Percentiles rank a stretch among this genome's conserved stretches.
These are phyloP conservation scores for Halcyon senegalensis DNA, from an alignment of 2,113 vertebrate genomes.

Conservation along the genomic window DNA sequence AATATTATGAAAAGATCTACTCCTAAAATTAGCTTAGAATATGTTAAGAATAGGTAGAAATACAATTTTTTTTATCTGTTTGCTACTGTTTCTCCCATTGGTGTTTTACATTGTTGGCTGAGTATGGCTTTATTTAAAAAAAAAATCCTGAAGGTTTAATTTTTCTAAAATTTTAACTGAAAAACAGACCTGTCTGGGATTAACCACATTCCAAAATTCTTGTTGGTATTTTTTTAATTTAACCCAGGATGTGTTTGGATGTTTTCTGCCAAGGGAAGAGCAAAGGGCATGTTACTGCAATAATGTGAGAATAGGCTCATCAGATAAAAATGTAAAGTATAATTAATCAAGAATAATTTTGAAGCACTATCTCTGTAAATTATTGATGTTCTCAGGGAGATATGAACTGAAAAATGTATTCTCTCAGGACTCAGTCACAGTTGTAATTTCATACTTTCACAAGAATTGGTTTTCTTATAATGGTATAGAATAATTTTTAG, in stretches of 20 bases:
- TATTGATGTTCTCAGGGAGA: not conserved
- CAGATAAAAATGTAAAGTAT: not conserved
- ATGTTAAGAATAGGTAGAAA: not conserved
- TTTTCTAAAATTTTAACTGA: not conserved
- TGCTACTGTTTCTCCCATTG: not conserved
- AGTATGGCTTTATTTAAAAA: not conserved
- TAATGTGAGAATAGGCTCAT: not conserved
- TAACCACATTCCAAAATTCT: not conserved
- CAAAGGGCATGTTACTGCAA: not conserved
- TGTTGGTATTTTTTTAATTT: not conserved
- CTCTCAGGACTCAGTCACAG: not conserved
- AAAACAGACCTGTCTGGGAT: not conserved
- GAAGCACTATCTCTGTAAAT: not conserved
- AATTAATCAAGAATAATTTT: not conserved
- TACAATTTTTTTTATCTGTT: not conserved
- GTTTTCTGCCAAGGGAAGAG: not conserved
- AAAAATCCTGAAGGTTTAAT: not conserved
- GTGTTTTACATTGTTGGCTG: not conserved
- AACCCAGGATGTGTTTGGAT: not conserved
- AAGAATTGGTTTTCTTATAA: not conserved
- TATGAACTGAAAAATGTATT: not conserved
- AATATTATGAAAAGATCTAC: not conserved
- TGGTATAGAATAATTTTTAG: not conserved
- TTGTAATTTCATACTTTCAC: not conserved
- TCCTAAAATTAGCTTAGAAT: not conserved